Conservation (phyloP, 2,888 invertebrate genomes). For the Campaea margaritaria region DNA sequence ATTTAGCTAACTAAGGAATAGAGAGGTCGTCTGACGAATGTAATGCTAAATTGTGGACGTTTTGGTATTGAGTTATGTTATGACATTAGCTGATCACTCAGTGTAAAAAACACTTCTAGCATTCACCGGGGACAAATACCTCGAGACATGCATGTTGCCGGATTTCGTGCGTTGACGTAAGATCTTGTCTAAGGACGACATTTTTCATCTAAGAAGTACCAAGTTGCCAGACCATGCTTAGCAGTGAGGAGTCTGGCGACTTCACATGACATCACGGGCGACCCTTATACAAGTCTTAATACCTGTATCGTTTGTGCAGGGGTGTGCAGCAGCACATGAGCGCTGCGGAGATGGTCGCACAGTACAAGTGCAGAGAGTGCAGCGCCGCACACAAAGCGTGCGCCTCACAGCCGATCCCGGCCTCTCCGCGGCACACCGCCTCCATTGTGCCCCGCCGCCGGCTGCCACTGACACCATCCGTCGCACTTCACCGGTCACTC, state of each 20-base stretch:
- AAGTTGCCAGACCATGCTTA: no score
- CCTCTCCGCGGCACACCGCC: slow-evolving; percentile 58
- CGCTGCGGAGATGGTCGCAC: slow-evolving; percentile 71
- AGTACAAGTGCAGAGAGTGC: slow-evolving; percentile 77
- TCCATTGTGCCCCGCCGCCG: slow-evolving; percentile 59
- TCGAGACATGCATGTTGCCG: no score
- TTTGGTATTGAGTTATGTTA: not conserved
- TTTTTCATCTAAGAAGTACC: no score
- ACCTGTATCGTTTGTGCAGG: slow-evolving; percentile 57
- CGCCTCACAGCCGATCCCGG: slow-evolving; percentile 55
- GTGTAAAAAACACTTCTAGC: no score
- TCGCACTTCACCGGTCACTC: slow-evolving; percentile 36
- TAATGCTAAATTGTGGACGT: no score
- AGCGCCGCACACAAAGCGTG: slow-evolving; percentile 70
- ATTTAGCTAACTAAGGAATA: slow-evolving; percentile 8
- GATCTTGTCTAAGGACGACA: no score
- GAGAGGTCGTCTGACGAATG: not conserved
- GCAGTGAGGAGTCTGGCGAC: no score
- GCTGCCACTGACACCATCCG: slow-evolving; percentile 37
- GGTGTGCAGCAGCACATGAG: slow-evolving; percentile 74
- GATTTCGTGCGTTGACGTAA: no score
- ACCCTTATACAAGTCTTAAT: not conserved
- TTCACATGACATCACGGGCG: no score
- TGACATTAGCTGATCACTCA: no score
- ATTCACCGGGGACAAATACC: not conserved